phyloP scores from a whole-genome alignment of 2,888 invertebrate species.

The Spialia ferax region DNA sequence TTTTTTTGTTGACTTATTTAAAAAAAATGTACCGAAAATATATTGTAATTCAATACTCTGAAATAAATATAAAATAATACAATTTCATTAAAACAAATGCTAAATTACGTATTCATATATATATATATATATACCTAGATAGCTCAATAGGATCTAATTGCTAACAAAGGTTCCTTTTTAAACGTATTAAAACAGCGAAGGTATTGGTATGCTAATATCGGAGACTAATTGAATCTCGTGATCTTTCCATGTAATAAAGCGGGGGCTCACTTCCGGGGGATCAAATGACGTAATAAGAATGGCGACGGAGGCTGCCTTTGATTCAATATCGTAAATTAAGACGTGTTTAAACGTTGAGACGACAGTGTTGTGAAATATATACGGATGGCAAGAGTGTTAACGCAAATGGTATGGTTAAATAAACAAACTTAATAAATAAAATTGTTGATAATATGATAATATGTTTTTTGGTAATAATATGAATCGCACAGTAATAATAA shows the following conservation, averaged over 20 bases:
- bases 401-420: too few relatives aligned
- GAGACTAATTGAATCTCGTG: conserved; percentile 44
- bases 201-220: conserved; percentile 35
- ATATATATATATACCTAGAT: too few relatives aligned
- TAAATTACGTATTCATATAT: too few relatives aligned
- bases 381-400: not conserved
- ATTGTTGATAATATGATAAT: too few relatives aligned
- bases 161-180: not conserved
- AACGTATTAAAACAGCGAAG: conserved; percentile 12
- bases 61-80: too few relatives aligned
- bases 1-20: too few relatives aligned
- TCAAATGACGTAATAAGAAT: conserved; percentile 45
- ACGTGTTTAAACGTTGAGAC: conserved; percentile 48
- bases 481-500: too few relatives aligned
- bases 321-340: conserved; percentile 56
- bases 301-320: conserved; percentile 47
- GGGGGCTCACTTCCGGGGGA: conserved; percentile 43
- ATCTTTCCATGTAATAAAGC: conserved; percentile 48
- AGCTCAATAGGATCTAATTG: not conserved
- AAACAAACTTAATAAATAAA: too few relatives aligned
- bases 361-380: conserved; percentile 10
- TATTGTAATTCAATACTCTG: too few relatives aligned
- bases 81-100: too few relatives aligned
- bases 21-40: too few relatives aligned
- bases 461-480: too few relatives aligned